A percentile compares a stretch with the other conserved stretches of the same genome.
These are phyloP conservation scores for Phyllotreta cruciferae DNA, from an alignment of 2,888 invertebrate genomes.

Conservation along the genomic window DNA sequence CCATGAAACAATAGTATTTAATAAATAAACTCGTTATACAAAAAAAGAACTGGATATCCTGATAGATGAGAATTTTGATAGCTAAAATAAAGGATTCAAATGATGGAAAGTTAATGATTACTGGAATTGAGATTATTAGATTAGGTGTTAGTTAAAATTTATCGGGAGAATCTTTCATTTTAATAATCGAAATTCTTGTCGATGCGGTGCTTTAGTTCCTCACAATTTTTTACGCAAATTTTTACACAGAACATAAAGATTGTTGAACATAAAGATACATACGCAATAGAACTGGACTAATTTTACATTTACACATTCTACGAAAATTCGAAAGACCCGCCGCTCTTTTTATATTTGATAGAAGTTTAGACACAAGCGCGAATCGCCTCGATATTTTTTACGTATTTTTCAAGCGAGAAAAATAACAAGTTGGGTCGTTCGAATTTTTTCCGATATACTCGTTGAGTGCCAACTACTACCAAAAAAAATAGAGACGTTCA, in stretches of 20 bases:
- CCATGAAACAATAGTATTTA: slow-evolving; percentile 56
- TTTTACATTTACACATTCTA: slow-evolving; percentile 49
- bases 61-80: background rate
- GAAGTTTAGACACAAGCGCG: background rate
- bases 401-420: slow-evolving; percentile 2
- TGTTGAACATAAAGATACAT: slow-evolving; percentile 28
- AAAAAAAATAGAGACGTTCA: slow-evolving; percentile 53
- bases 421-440: slow-evolving; percentile 6
- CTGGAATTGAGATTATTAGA: background rate
- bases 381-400: slow-evolving; percentile 24
- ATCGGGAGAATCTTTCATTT: background rate
- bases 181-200: background rate
- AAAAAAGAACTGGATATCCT: slow-evolving; percentile 25
- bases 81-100: no score
- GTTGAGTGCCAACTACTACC: slow-evolving; percentile 61
- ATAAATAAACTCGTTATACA: slow-evolving; percentile 38
- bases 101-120: background rate
- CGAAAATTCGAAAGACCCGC: background rate
- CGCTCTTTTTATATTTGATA: slow-evolving; percentile 2
- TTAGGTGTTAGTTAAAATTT: no score
- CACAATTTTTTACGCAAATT: slow-evolving; percentile 27
- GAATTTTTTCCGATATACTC: slow-evolving; percentile 41
- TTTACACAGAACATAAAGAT: slow-evolving; percentile 30
- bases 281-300: slow-evolving; percentile 48
- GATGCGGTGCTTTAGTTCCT: slow-evolving; percentile 17